phyloP scores from a whole-genome alignment of 2,113 vertebrate genomes.

The Erinaceus europaeus region DNA sequence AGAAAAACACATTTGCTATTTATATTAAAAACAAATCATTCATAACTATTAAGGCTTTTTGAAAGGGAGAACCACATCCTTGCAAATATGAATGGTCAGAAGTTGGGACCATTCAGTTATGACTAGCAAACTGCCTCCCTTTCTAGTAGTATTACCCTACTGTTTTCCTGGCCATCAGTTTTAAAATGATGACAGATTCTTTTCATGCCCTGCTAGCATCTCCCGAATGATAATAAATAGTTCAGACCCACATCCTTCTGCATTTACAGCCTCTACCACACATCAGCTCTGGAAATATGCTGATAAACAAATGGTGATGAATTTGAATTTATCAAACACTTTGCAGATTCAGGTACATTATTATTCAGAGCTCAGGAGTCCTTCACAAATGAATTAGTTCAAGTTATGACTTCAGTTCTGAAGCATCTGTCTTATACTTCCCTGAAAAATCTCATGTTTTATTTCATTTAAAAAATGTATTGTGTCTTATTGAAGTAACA shows the following conservation, averaged over 20 bases:
- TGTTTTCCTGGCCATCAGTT: background rate
- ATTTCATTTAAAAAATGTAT: background rate
- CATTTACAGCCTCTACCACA: background rate
- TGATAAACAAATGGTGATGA: slow-evolving; percentile 9
- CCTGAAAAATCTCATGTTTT: background rate
- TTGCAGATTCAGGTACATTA: slow-evolving; percentile 6
- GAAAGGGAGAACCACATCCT: background rate
- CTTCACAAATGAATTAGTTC: background rate
- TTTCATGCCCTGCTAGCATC: background rate
- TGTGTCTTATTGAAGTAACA: background rate
- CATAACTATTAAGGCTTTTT: slow-evolving; percentile 39
- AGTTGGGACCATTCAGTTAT: slow-evolving; percentile 5
- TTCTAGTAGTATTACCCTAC: background rate
- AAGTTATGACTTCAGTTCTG: background rate
- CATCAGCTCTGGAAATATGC: background rate
- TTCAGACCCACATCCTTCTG: background rate
- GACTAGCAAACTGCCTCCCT: background rate
- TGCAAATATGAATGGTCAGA: slow-evolving; percentile 31
- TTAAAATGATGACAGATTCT: background rate
- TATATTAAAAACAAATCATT: slow-evolving; percentile 59
- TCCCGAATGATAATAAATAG: background rate
- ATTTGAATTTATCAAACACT: slow-evolving; percentile 10
- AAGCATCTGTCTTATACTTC: background rate
- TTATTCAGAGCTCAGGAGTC: background rate
- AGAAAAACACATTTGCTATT: slow-evolving; percentile 63